These are phyloP conservation scores for Drosophila sp. DNA, from an alignment of 1,140 invertebrate genomes.

Conservation along the genomic window DNA sequence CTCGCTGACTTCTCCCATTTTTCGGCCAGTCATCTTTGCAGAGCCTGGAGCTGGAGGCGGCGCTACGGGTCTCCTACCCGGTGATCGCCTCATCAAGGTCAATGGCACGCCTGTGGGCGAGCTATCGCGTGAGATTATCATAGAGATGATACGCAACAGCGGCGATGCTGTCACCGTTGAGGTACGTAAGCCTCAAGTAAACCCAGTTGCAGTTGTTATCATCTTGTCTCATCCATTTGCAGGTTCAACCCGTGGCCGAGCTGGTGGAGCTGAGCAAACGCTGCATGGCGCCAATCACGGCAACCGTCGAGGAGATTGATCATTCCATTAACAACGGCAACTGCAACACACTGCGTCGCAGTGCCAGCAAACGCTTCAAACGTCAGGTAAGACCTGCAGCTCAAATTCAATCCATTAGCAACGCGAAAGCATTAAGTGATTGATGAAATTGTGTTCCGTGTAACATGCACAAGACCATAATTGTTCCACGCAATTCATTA, in stretches of 20 bases:
- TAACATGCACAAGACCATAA: conserved; percentile 21
- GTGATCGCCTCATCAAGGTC: conserved; percentile 96
- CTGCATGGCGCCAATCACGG: conserved; percentile 85
- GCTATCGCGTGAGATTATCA: conserved; percentile 95
- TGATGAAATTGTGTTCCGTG: conserved; percentile 34
- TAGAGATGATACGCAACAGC: conserved; percentile 95
- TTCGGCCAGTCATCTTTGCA: conserved; percentile 94
- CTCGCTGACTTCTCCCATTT: conserved; percentile 75
- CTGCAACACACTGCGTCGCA: conserved; percentile 91
- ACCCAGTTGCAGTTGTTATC: neutral
- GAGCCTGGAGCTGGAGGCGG: conserved; percentile 93
- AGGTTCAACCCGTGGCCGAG: conserved; percentile 93
- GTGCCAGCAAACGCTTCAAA: conserved; percentile 90
- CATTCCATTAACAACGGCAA: conserved; percentile 76
- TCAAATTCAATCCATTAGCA: conserved; percentile 21
- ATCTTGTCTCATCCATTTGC: neutral
- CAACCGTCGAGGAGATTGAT: conserved; percentile 76
- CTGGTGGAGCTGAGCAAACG: conserved; percentile 93
- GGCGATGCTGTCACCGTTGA: conserved; percentile 92
- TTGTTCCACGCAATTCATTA: conserved; percentile 27
- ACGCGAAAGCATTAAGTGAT: conserved; percentile 29
- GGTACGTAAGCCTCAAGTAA: conserved; percentile 86
- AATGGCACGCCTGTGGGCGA: conserved; percentile 94
- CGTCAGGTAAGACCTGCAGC: conserved; percentile 84
- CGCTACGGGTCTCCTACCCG: conserved; percentile 94